Base-by-base conservation (phyloP, 2,888 invertebrate species). In the Drosophila conformis region DNA sequence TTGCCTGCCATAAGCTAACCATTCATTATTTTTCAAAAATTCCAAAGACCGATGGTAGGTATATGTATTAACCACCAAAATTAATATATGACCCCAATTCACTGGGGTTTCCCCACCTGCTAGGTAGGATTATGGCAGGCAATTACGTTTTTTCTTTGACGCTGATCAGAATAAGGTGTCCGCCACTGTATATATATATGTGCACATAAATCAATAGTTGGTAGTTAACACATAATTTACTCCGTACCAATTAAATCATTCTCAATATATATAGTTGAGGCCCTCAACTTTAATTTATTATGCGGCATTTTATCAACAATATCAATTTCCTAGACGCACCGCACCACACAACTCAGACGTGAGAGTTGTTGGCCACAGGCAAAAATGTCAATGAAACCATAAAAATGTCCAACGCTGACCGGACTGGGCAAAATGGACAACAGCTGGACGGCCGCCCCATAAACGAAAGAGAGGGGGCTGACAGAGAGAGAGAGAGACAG, bases 341-440 rank as follows among this genome's bases (percentile, higher is more conserved):
- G 46, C 27, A 36, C 40, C 27, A 42, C 40, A 40, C 33, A 33
- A 11, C 33, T 11, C 33, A 11, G 35, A 27, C 63, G 56, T 60
- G 62, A 49, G 46, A 27, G 40, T 18, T 40, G 56, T 5, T 25
- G 15, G 56, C 65, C 62, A 27, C 52, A 53, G 56, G 15, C 27
- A 76, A 76, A 76, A 86, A 84, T 83, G 83, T 83, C 86, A 87
- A 80, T 78, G 81, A 84, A 83, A 80, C 83, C 84, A 87, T 84
- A 82, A 85, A 87, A 88, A 82, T 82, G 80, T 70, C 80, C 64
- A 82, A 78, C 63, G 57, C 63, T 35, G 73, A 60, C 25, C 65
- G 31, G 67, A 62, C 57, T 27, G 61, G 76, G 61, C 64, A 62
- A 35, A 38, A 33, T n/a, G 63, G 57, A 76, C 67, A 58, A 13